A percentile compares a stretch with the other conserved stretches of the same genome.
These are phyloP conservation scores for Melieria crassipennis DNA, from an alignment of 2,888 invertebrate genomes.

Conservation along the genomic window DNA sequence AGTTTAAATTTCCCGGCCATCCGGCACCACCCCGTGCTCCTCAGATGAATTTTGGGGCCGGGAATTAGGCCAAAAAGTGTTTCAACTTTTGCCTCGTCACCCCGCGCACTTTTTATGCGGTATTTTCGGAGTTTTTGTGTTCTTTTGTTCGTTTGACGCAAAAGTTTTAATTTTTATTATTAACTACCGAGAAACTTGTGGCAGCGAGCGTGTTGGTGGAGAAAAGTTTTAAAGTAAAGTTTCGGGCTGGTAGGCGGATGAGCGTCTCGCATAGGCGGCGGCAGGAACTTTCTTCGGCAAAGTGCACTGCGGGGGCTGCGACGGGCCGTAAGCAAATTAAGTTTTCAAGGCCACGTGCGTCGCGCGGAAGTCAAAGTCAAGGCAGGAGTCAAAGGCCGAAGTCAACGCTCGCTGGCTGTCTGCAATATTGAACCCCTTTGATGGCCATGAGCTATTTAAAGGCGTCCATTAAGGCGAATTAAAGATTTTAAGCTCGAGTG, in stretches of 20 bases:
- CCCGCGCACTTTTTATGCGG: neutral
- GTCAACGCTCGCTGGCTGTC: neutral
- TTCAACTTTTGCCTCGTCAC: conserved; percentile 33
- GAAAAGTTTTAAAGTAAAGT: conserved; percentile 17
- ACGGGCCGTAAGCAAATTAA: neutral
- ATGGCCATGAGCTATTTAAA: too few relatives aligned
- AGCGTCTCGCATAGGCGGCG: neutral
- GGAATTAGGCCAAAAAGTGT: conserved; percentile 45
- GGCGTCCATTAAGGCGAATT: neutral
- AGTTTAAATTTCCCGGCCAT: neutral
- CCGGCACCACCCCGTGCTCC: neutral
- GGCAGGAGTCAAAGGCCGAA: neutral
- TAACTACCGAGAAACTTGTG: conserved; percentile 32
- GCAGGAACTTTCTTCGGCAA: neutral
- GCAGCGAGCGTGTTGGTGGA: neutral
- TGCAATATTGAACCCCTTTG: neutral
- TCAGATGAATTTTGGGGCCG: neutral
- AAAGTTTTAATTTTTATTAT: conserved; percentile 38
- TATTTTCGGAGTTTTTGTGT: conserved; percentile 7
- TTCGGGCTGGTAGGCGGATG: neutral
- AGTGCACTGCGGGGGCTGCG: neutral
- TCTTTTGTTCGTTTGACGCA: conserved; percentile 24
- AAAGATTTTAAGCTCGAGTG: neutral
- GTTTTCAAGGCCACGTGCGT: conserved; percentile 10
- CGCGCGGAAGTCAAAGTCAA: neutral